Conservation (phyloP, 2,888 invertebrate species). For the Caenorhabditis becei region DNA sequence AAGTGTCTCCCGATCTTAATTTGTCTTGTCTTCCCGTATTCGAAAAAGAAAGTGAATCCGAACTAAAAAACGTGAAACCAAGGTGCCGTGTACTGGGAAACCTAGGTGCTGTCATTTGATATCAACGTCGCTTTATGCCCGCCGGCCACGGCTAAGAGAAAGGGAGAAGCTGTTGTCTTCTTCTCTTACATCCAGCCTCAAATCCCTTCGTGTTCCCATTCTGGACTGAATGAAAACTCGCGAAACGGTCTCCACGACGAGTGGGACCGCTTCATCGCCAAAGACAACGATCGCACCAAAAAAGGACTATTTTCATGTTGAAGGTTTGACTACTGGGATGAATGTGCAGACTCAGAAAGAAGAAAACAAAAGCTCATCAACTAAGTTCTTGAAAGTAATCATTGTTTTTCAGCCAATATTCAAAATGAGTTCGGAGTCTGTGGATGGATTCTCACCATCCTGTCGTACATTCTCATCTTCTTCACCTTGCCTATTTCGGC, state of each 20-base stretch:
- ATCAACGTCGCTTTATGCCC: slow-evolving; percentile 61
- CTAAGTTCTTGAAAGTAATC: not conserved
- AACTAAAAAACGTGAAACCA: slow-evolving; percentile 28
- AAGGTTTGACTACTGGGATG: slow-evolving; percentile 49
- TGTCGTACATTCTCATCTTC: slow-evolving; percentile 80
- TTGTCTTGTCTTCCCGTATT: not conserved
- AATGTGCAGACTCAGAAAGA: not conserved
- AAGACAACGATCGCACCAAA: slow-evolving; percentile 41
- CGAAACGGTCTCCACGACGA: slow-evolving; percentile 54
- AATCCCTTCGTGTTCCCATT: slow-evolving; percentile 25
- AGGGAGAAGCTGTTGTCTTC: slow-evolving; percentile 47
- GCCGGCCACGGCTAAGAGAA: slow-evolving; percentile 41
- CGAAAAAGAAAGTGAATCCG: not conserved
- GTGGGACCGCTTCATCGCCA: slow-evolving; percentile 44
- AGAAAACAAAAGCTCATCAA: too few species aligned
- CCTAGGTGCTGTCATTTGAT: slow-evolving; percentile 58
- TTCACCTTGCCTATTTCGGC: slow-evolving; percentile 80
- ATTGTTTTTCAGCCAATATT: slow-evolving; percentile 79
- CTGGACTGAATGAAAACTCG: slow-evolving; percentile 59
- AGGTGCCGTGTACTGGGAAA: slow-evolving; percentile 17
- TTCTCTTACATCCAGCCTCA: slow-evolving; percentile 36
- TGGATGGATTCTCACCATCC: slow-evolving; percentile 81
- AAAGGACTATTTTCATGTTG: slow-evolving; percentile 63
- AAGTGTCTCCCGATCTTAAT: not conserved
- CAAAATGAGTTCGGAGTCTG: slow-evolving; percentile 81